These are phyloP conservation scores for Dimorphilus gyrociliatus DNA, from an alignment of 2,888 invertebrate genomes.

Conservation along the genomic window DNA sequence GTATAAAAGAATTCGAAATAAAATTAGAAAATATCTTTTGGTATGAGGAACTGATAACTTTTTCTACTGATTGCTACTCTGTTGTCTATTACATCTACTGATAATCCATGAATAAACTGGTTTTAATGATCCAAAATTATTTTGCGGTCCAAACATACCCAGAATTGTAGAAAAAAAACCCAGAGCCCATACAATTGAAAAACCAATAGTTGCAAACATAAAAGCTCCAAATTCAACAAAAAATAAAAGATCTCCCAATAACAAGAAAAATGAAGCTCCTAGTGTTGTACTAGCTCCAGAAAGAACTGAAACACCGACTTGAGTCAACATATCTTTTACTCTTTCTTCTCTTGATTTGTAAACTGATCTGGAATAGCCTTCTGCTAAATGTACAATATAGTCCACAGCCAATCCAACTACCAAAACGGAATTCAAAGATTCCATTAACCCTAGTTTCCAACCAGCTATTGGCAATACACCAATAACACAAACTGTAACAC, in stretches of 20 bases:
- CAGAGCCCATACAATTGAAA: constrained; percentile 18
- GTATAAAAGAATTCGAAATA: too few species aligned
- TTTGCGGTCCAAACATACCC: constrained; percentile 3
- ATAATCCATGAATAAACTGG: too few species aligned
- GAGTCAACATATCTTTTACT: constrained; percentile 15
- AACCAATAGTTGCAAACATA: constrained; percentile 18
- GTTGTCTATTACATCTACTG: too few species aligned
- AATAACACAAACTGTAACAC: constrained; percentile 8
- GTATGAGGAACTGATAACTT: too few species aligned
- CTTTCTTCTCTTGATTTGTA: constrained; percentile 12
- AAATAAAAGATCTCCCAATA: constrained; percentile 19
- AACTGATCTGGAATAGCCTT: constrained; percentile 16
- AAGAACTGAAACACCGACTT: constrained; percentile 19
- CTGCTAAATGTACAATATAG: constrained; percentile 22
- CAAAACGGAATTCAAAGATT: constrained; percentile 19
- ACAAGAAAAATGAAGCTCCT: constrained; percentile 19
- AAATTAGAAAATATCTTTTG: too few species aligned
- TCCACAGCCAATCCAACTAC: constrained; percentile 23
- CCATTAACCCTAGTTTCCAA: constrained; percentile 15
- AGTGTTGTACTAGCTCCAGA: constrained; percentile 23
- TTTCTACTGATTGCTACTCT: too few species aligned
- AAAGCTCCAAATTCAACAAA: constrained; percentile 22
- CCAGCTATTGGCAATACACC: constrained; percentile 10
- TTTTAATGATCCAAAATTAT: constrained; percentile 4
- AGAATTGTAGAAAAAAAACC: constrained; percentile 3